phyloP scores from a whole-genome alignment of 2,888 invertebrate genomes.

The Meghimatium bilineatum region DNA sequence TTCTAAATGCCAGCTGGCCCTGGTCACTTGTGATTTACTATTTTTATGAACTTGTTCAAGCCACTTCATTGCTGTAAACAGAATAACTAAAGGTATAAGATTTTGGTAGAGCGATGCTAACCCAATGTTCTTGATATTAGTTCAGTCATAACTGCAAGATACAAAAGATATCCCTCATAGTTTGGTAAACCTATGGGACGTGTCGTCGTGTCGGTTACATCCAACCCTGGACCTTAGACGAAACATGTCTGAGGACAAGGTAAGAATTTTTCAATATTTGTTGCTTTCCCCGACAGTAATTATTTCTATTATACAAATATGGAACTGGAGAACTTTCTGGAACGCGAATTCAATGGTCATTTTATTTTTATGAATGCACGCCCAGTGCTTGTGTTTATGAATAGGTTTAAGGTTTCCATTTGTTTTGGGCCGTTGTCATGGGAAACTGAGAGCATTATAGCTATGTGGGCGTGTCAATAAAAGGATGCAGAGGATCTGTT shows the following conservation, averaged over 20 bases:
- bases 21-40: too few relatives aligned
- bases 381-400: slow-evolving; percentile 3
- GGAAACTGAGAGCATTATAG: slow-evolving; percentile 10
- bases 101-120: too few relatives aligned
- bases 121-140: too few relatives aligned
- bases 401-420: slow-evolving; percentile 10
- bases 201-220: neutral
- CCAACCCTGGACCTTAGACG: neutral
- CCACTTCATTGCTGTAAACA: too few relatives aligned
- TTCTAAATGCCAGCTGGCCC: too few relatives aligned
- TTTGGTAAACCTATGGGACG: neutral
- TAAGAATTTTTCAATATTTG: slow-evolving; percentile 18
- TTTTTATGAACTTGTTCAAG: too few relatives aligned
- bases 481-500: slow-evolving; percentile 5
- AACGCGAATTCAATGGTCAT: neutral
- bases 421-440: slow-evolving; percentile 16
- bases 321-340: slow-evolving; percentile 17
- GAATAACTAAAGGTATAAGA: too few relatives aligned
- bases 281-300: slow-evolving; percentile 14
- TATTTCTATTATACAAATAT: slow-evolving; percentile 20
- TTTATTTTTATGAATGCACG: neutral
- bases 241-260: slow-evolving; percentile 1
- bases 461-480: slow-evolving; percentile 23
- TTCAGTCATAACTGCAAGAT: neutral
- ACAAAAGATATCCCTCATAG: neutral